phyloP scores from a whole-genome alignment of 2,888 invertebrate genomes.

The Byasa hedistus region DNA sequence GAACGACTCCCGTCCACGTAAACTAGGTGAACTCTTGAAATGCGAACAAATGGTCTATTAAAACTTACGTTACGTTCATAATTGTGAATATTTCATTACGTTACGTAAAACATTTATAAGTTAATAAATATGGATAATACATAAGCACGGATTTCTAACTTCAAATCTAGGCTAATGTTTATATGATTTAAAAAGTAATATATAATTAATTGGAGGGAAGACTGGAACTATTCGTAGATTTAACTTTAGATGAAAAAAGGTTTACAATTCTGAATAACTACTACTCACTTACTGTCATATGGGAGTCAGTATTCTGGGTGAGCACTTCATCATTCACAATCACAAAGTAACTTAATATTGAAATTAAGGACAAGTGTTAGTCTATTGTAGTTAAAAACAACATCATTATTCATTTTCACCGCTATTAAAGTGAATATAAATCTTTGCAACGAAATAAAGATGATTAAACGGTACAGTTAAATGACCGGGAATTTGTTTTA shows the following conservation, averaged over 20 bases:
- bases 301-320: too few relatives aligned
- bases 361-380: too few relatives aligned
- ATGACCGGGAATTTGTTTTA: constrained; percentile 28
- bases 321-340: too few relatives aligned
- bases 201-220: too few relatives aligned
- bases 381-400: too few relatives aligned
- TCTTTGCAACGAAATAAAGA: background rate
- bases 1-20: constrained; percentile 10
- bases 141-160: background rate
- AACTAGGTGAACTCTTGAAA: constrained; percentile 29
- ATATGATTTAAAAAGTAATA: too few relatives aligned
- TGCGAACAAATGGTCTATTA: background rate
- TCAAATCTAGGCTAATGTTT: too few relatives aligned
- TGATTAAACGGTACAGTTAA: constrained; percentile 7
- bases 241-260: too few relatives aligned
- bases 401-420: background rate
- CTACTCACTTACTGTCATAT: too few relatives aligned
- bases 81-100: constrained; percentile 4
- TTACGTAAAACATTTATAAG: constrained; percentile 5
- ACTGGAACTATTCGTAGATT: too few relatives aligned
- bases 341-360: too few relatives aligned
- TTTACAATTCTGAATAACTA: too few relatives aligned
- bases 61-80: constrained; percentile 6
- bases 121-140: background rate
- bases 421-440: background rate